Percentiles rank a stretch among this genome's conserved stretches.
These are phyloP conservation scores for Ctenopoma multispine DNA, from an alignment of 2,797 vertebrate species.

Conservation along the genomic window DNA sequence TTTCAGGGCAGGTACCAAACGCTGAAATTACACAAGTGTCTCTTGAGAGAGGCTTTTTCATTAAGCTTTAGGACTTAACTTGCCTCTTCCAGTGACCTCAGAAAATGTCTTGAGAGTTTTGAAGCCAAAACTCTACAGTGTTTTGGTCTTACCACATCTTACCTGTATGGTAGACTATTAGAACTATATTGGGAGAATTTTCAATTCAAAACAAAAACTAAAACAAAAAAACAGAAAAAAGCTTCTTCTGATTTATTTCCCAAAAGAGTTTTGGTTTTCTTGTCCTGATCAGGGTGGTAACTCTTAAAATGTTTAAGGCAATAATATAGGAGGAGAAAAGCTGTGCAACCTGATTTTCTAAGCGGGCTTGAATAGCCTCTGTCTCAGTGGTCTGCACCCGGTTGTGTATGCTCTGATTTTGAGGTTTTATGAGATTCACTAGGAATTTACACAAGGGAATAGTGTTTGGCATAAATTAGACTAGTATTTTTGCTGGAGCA, in stretches of 20 bases:
- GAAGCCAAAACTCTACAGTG: conserved; percentile 7
- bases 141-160: conserved; percentile 16
- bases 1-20: conserved; percentile 69
- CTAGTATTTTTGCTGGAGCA: background rate
- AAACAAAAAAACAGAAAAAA: too few species aligned
- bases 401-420: conserved; percentile 8
- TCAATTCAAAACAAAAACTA: too few species aligned
- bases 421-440: background rate
- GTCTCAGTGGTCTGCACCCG: background rate
- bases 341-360: conserved; percentile 3
- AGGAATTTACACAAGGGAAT: background rate
- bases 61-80: conserved; percentile 69
- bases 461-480: background rate
- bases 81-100: conserved; percentile 50
- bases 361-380: conserved; percentile 10
- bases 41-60: conserved; percentile 71
- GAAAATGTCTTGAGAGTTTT: conserved; percentile 45
- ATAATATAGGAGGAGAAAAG: conserved; percentile 5
- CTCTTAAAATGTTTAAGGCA: conserved; percentile 10
- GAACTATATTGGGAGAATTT: conserved; percentile 16
- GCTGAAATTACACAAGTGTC: conserved; percentile 68
- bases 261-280: background rate
- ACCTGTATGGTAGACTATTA: background rate
- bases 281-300: background rate
- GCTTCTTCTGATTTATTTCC: too few species aligned